phyloP scores from a whole-genome alignment of 2,797 vertebrate species.

The Xenops minutus region DNA sequence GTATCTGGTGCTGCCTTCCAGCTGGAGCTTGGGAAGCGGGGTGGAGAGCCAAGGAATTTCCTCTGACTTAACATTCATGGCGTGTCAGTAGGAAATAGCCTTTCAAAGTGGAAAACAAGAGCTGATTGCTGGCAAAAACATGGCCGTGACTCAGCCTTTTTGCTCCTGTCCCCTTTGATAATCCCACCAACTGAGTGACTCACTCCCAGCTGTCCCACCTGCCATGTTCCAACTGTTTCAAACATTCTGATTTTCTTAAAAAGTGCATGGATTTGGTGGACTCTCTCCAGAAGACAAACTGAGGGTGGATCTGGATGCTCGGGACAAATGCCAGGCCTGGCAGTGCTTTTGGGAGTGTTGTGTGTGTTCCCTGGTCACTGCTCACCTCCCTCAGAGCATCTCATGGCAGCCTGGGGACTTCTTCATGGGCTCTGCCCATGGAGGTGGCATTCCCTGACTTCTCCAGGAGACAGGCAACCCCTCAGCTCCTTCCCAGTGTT shows the following conservation, averaged over 20 bases:
- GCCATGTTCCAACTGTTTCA: neutral
- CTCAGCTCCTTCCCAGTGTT: neutral
- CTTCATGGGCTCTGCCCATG: neutral
- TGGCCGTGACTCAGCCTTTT: constrained; percentile 48
- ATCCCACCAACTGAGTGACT: neutral
- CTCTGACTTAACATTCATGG: constrained; percentile 28
- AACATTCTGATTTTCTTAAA: neutral
- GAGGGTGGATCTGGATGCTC: neutral
- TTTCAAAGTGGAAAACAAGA: constrained; percentile 42
- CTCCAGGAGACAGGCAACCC: neutral
- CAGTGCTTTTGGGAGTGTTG: accelerated
- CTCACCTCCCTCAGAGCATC: neutral
- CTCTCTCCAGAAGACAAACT: neutral
- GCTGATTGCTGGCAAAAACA: constrained; percentile 41
- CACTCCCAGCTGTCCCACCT: neutral
- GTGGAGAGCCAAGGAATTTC: constrained; percentile 62
- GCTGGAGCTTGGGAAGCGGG: constrained; percentile 11
- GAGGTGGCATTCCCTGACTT: neutral
- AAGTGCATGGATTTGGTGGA: neutral
- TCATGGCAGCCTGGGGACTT: neutral
- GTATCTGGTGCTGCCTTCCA: constrained; percentile 3
- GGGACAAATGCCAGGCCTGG: accelerated
- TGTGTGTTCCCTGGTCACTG: neutral
- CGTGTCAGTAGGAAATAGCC: constrained; percentile 63
- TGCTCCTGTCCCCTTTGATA: neutral